Percentiles rank a stretch among this genome's conserved stretches.
phyloP scores from a whole-genome alignment of 35 echinoderm and acorn worm species.

The Eucidaris tribuloides region DNA sequence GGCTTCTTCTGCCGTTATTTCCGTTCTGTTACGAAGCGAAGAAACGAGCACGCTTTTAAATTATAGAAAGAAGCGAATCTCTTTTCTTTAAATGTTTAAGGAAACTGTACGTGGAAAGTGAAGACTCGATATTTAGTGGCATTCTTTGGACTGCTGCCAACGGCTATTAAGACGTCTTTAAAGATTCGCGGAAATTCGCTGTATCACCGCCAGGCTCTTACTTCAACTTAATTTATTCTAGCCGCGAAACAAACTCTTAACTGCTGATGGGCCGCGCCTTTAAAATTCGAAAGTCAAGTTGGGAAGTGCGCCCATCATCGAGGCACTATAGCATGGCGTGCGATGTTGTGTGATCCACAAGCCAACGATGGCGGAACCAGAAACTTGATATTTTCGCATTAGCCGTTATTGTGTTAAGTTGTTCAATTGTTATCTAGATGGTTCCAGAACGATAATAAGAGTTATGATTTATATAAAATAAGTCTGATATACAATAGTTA shows the following conservation, averaged over 20 bases:
- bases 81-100: background rate
- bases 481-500: too few species aligned
- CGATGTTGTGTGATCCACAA: too few species aligned
- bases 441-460: too few species aligned
- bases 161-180: constrained; percentile 37
- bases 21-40: background rate
- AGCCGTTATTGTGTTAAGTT: too few species aligned
- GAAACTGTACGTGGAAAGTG: background rate
- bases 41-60: background rate
- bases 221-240: constrained; percentile 24
- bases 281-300: constrained; percentile 6
- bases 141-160: background rate
- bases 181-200: background rate
- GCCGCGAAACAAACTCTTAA: constrained; percentile 1
- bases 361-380: too few species aligned
- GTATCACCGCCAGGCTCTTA: constrained; percentile 11
- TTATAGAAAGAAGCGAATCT: background rate
- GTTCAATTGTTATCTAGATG: too few species aligned
- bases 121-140: constrained; percentile 19
- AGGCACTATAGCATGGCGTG: too few species aligned
- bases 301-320: too few species aligned
- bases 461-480: too few species aligned
- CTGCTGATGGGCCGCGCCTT: constrained; percentile 23
- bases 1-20: background rate
- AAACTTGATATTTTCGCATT: too few species aligned